Base-by-base conservation (phyloP, 2,888 invertebrate genomes). In the Tetragnatha montana region DNA sequence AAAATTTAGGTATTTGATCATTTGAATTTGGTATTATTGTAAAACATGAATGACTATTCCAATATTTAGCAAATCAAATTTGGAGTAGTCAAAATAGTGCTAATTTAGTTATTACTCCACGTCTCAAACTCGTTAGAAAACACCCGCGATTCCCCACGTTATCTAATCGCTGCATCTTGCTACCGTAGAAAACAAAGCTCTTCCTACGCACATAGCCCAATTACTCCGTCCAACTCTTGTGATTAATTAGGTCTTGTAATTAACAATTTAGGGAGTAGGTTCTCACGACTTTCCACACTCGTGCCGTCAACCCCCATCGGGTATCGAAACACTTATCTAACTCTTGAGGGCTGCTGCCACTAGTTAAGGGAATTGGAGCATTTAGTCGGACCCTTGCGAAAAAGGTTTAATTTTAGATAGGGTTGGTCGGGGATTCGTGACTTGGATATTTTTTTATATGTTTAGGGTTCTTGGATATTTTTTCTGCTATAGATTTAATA, bases 211-310 rank as follows among this genome's bases (percentile, higher is more conserved):
- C 69, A n/a, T 8, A 51, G 80, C 73, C 81, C 87, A 87, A 87
- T 87, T 87, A 87, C n/a, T 51, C 87, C 75, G 70, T 75, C 68
- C 69, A 74, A 60, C 68, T 19, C 10, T 22, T 21, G 50, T 81
- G 87, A 87, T 87, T 87, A 87, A 81, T 87, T 87, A 81, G 68
- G 51, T n/a, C 69, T 22, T 50, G 76, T 81, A 82, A 88, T 88
- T 88, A 88, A 88, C 88, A 88, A 88, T 82, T 71, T 82, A 71
- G 87, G 88, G 88, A 71, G 88, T 82, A 19, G 76, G 73, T 21
- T 21, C 19, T 88, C 88, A 88, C 88, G 88, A 73, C n/a, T 12
- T 70, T 12, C 17, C 4, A 8, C 49, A 47, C 35, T 35, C 35
- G 60, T 68, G 68, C 19, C 22, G 50, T 3, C 73, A n/a, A 68